Evolutionary conservation across 1,140 invertebrate genomes (phyloP).

Genomic region (Drosophila hydei): DNA sequence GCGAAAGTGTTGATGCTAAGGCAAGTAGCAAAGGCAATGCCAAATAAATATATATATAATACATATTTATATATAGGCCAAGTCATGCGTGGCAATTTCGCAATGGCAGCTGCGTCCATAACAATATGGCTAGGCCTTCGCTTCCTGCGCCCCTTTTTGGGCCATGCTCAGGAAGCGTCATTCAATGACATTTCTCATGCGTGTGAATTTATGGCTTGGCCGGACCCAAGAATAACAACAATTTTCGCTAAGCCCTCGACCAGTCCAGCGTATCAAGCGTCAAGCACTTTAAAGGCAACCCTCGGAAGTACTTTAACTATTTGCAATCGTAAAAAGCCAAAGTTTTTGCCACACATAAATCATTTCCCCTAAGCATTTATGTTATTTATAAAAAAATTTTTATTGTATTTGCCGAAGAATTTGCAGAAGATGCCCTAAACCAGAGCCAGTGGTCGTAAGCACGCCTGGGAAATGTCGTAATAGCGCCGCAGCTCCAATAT

Average conservation of each 20-base stretch:
- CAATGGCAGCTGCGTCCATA: constrained; percentile 65
- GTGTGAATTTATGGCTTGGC: constrained; percentile 70
- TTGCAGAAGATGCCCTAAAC: constrained; percentile 18
- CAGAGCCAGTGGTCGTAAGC: constrained; percentile 17
- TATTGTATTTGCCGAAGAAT: constrained; percentile 47
- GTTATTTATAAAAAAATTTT: constrained; percentile 74
- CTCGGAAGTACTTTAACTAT: constrained; percentile 66
- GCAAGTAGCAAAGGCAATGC: constrained; percentile 47
- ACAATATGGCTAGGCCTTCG: constrained; percentile 48
- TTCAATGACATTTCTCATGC: constrained; percentile 77
- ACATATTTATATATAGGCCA: constrained; percentile 55
- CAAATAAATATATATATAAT: constrained; percentile 44
- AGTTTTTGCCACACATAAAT: constrained; percentile 69
- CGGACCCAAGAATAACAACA: constrained; percentile 40
- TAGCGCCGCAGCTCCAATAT: constrained; percentile 60
- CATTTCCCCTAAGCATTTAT: constrained; percentile 75
- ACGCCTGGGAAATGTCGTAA: constrained; percentile 72
- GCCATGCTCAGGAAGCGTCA: constrained; percentile 16
- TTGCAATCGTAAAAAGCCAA: constrained; percentile 55
- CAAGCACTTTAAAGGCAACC: constrained; percentile 33
- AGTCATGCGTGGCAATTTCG: constrained; percentile 73
- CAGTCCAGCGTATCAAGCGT: constrained; percentile 6
- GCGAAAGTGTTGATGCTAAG: constrained; percentile 65
- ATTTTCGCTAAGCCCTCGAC: constrained; percentile 21
- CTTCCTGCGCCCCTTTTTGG: not conserved